These are phyloP conservation scores for Malurus alboscapulatus DNA, from an alignment of 2,113 vertebrate species.

Conservation along the genomic window DNA sequence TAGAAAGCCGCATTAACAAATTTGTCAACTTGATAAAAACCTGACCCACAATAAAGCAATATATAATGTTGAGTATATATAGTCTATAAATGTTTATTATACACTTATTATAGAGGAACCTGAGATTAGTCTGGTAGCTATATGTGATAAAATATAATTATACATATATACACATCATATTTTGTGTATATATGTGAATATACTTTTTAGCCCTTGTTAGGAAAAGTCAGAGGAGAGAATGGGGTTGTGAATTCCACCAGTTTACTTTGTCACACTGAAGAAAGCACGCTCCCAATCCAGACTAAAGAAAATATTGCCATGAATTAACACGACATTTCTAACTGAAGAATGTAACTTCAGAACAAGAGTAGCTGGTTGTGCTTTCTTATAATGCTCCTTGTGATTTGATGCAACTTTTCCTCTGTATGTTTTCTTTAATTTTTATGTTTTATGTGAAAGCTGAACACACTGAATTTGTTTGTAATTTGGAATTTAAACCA, in stretches of 20 bases:
- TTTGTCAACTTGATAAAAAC: constrained; percentile 2
- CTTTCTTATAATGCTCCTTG: background rate
- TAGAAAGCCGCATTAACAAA: background rate
- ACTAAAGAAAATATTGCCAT: background rate
- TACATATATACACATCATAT: background rate
- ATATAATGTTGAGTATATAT: background rate
- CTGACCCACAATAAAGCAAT: background rate
- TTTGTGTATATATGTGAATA: background rate
- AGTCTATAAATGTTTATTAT: constrained; percentile 3
- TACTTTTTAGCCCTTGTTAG: background rate
- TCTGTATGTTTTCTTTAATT: constrained; percentile 54
- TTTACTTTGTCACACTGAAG: background rate
- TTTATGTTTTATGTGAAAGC: constrained; percentile 46
- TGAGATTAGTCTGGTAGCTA: background rate
- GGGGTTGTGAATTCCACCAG: background rate
- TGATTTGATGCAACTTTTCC: constrained; percentile 37
- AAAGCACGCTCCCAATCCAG: background rate
- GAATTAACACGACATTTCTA: background rate
- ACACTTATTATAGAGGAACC: background rate
- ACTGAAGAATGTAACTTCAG: background rate
- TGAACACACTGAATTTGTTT: constrained; percentile 62
- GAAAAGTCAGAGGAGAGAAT: background rate
- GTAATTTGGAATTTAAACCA: constrained; percentile 65
- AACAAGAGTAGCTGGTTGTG: background rate
- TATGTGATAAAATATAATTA: background rate